A percentile compares a stretch with the other conserved stretches of the same genome.
phyloP scores from a whole-genome alignment of 2,113 vertebrate genomes.

The Carassius carassius region DNA sequence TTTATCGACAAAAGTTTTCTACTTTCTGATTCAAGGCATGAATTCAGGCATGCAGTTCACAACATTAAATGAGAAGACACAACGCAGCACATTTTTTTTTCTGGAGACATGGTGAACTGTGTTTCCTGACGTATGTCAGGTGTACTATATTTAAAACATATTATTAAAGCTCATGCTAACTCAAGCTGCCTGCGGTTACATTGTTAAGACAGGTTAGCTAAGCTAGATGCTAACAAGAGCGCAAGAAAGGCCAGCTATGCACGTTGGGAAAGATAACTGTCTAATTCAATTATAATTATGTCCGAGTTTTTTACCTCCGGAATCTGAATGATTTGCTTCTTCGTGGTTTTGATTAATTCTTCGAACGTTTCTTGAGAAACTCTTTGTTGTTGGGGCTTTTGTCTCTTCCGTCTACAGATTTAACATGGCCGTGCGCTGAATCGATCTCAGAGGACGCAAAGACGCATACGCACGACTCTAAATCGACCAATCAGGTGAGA shows the following conservation, averaged over 20 bases:
- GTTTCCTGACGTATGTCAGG: not conserved
- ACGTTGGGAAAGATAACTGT: not conserved
- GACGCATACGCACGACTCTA: not conserved
- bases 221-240: conserved; percentile 29
- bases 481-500: conserved; percentile 62
- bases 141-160: not conserved
- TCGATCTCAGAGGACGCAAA: conserved; percentile 24
- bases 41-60: not conserved
- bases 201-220: conserved; percentile 28
- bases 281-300: not conserved
- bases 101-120: not conserved
- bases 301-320: conserved; percentile 37
- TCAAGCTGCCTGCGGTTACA: conserved; percentile 26
- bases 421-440: conserved; percentile 50
- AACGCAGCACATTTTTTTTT: not conserved
- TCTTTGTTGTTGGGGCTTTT: conserved; percentile 40
- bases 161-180: conserved; percentile 1
- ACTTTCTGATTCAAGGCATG: not conserved
- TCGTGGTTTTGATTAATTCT: conserved; percentile 1
- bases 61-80: not conserved
- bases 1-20: conserved; percentile 25
- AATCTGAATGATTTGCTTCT: conserved; percentile 23
- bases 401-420: conserved; percentile 50
- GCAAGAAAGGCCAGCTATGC: not conserved
- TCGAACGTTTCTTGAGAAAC: conserved; percentile 7